Evolutionary conservation across 2,797 vertebrate species (phyloP).

Genomic region (Diceros bicornis): DNA sequence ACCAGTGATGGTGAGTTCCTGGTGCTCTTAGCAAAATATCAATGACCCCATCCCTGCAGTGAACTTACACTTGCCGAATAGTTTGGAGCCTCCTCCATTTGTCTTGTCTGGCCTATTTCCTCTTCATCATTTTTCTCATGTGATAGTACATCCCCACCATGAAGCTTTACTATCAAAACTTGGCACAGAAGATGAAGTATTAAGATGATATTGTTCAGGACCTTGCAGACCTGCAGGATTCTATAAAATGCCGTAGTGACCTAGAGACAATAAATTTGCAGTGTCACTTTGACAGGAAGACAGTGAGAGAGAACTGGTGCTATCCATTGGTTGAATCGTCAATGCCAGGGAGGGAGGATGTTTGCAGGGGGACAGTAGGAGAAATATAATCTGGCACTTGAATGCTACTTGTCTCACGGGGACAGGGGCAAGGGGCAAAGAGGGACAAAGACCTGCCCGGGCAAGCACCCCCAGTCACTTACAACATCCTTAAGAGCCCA

Average conservation of each 20-base stretch:
- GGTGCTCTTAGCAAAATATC: background rate
- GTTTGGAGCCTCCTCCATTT: background rate
- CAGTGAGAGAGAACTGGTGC: background rate
- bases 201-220: background rate
- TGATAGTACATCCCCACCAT: background rate
- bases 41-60: background rate
- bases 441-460: background rate
- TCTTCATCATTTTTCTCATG: background rate
- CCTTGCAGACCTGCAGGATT: background rate
- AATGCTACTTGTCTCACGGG: background rate
- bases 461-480: background rate
- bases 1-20: constrained; percentile 86
- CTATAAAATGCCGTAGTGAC: background rate
- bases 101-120: background rate
- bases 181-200: background rate
- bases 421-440: background rate
- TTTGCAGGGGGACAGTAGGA: background rate
- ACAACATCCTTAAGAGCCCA: background rate
- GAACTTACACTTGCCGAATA: background rate
- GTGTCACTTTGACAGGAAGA: background rate
- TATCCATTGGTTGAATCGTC: background rate
- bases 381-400: background rate
- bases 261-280: background rate
- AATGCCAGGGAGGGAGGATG: background rate
- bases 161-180: background rate